A percentile compares a stretch with the other conserved stretches of the same genome.
Conservation (phyloP, 1,140 invertebrate genomes). For the Battus philenor region DNA sequence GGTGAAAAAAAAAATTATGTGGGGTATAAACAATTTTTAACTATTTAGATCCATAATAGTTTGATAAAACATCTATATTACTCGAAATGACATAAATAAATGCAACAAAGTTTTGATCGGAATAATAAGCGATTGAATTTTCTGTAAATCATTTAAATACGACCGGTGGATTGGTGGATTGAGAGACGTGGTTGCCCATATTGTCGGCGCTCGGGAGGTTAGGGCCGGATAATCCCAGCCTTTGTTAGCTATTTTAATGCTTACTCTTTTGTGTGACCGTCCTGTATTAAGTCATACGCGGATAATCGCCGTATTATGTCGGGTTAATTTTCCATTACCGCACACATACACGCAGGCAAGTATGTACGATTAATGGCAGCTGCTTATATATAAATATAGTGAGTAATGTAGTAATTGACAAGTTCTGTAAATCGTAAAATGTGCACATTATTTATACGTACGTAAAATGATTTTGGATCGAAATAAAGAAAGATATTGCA, state of each 20-base stretch:
- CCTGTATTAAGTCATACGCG: conserved; percentile 71
- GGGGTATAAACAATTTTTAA: no score
- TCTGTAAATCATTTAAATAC: conserved; percentile 6
- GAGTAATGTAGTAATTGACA: background rate
- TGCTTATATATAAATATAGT: conserved; percentile 1
- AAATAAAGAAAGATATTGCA: no score
- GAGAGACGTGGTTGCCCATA: conserved; percentile 36
- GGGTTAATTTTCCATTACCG: conserved; percentile 67
- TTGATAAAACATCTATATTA: no score
- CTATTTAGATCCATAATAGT: no score
- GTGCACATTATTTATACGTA: no score
- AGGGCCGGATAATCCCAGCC: conserved; percentile 60
- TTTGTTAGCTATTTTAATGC: conserved; percentile 73
- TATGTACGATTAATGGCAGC: conserved; percentile 6
- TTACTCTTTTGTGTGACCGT: conserved; percentile 67
- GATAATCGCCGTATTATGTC: conserved; percentile 69
- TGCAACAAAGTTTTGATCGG: no score
- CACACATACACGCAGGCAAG: conserved; percentile 4
- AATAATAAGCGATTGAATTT: conserved; percentile 15
- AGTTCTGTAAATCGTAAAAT: no score
- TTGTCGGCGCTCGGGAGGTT: conserved; percentile 50
- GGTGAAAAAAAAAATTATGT: no score
- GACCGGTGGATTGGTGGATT: conserved; percentile 2
- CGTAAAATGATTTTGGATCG: background rate
- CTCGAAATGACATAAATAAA: no score